Conservation (phyloP, 2,113 vertebrate genomes). For the Lasiurus borealis region DNA sequence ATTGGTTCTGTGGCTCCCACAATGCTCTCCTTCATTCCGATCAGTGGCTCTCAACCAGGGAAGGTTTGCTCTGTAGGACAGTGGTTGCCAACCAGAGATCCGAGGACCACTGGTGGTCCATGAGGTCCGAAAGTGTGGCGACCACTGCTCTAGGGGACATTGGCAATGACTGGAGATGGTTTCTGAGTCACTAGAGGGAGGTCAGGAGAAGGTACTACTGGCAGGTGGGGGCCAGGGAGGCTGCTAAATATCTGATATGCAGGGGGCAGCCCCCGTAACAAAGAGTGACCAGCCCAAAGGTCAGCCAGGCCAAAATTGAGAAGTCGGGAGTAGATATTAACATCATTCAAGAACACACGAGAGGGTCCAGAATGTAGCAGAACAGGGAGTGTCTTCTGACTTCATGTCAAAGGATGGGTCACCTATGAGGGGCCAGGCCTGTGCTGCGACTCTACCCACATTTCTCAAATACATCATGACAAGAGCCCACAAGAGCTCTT, state of each 20-base stretch:
- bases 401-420: not conserved
- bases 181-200: not conserved
- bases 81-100: too few relatives aligned
- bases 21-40: not conserved
- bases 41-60: not conserved
- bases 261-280: not conserved
- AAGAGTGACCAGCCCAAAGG: not conserved
- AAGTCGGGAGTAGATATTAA: not conserved
- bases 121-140: too few relatives aligned
- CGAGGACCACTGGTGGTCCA: too few relatives aligned
- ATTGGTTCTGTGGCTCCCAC: not conserved
- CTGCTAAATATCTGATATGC: not conserved
- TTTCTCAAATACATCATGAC: not conserved
- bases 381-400: not conserved
- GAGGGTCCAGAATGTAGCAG: not conserved
- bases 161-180: not conserved
- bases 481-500: not conserved
- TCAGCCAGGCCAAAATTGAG: not conserved
- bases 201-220: not conserved
- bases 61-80: not conserved
- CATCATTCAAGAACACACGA: not conserved
- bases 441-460: not conserved
- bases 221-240: not conserved
- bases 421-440: not conserved
- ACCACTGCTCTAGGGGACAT: too few relatives aligned